Evolutionary conservation across 2,113 vertebrate genomes (phyloP), one percentile per base, ranked within the genome.

Genomic region (Illadopsis cleaveri): DNA sequence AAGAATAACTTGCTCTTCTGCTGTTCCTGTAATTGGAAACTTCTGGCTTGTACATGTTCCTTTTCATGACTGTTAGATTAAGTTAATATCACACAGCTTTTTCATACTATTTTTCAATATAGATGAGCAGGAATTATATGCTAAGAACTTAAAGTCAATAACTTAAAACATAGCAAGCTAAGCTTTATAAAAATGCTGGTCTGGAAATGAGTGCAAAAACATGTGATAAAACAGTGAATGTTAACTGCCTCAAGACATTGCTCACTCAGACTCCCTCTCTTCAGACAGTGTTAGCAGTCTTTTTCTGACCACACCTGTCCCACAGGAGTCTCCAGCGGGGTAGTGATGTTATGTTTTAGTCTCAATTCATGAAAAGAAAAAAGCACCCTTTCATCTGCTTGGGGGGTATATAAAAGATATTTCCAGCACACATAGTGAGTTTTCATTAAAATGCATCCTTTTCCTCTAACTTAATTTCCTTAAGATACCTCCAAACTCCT

Each of bases 221-320:
- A 84, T 73, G 50, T 75, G 77, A 77, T 28, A 66, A 50, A 94
- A 77, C 14, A 47, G 65, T 25, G 31, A 82, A 87, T 4, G 17
- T 35, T 53, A 82, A 62, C 78, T 44, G 75, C 56, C 87, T 70
- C 50, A 62, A 80, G 94, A 58, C 65, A 89, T 69, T 93, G 87
- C 85, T 97, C 86, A 94, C 60, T 71, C 62, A 58, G 84, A 73
- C 50, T 73, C 57, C 10, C 53, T 86, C 45, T 81, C 66, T 95
- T 94, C 79, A 96, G 93, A 94, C 83, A 89, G 84, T 4, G 1
- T 64, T 85, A 94, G 77, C 77, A 95, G 94, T 88, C 90, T 88
- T 95, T 89, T 94, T 94, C 95, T 95, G 94, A 95, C 93, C 96
- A 97, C 91, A 97, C 93, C 93, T 96, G 90, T 96, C 94, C 96